Base-by-base conservation (phyloP, 2,888 invertebrate species). In the Acanthacorydalis orientalis region DNA sequence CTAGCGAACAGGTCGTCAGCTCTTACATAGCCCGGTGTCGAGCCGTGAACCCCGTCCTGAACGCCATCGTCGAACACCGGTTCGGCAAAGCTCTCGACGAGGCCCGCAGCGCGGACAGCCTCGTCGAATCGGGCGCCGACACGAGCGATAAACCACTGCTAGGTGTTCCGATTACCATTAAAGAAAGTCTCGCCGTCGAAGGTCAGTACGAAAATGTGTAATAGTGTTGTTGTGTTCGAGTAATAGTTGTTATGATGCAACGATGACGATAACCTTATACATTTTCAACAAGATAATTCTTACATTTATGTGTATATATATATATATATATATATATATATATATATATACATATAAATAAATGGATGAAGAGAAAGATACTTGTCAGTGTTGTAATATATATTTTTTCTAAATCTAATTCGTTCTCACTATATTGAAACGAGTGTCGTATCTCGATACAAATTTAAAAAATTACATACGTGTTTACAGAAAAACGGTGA, bases 111-210 rank as follows among this genome's bases (percentile, higher is more conserved):
- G 77, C 82, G 2, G 90, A 91, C 64, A 69, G 72, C 52, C 71
- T 79, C 59, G 69, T 90, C 32, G 69, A 68, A 9, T 69, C 70
- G 39, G 74, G 72, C 23, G 58, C 67, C 12, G 69, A 72, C 43
- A 31, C 7, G 16, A 34, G 12, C 49, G 73, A 80, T 43, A 80
- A 77, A 54, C 89, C 89, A 1, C 67, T 90, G 50, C 67, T 87
- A 9, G 91, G 92, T 4, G 75, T 92, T 4, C 92, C 92, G 0
- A 71, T 91, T 51, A 86, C 89, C 7, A 79, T 87, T 0, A 92
- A 90, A 63, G 88, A 89, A 63, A 80, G 81, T 55, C 80, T 87
- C 56, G 75, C 77, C 43, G 77, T 87, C 2, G 76, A 82, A 73
- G 89, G 84, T 76, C 61, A 40, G 48, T 50, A 51, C 53, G 39